Evolutionary conservation across 2,888 invertebrate genomes (phyloP).

Genomic region (Napeogenes inachia): DNA sequence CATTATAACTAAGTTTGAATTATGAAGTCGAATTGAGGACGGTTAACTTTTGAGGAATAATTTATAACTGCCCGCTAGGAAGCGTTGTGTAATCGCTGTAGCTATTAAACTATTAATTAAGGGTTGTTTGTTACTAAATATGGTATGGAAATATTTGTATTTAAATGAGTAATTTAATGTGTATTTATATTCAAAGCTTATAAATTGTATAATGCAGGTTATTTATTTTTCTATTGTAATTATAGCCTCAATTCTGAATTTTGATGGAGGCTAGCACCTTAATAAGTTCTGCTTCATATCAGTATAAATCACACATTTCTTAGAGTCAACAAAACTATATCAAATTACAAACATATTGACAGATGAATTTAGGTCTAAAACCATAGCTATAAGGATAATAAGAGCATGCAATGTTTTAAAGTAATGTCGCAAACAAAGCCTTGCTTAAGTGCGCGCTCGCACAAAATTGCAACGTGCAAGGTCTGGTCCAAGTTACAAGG

Average conservation of each 20-base stretch:
- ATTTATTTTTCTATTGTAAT: background rate
- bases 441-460: constrained; percentile 33
- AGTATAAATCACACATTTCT: constrained; percentile 17
- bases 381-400: constrained; percentile 13
- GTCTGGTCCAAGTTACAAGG: constrained; percentile 27
- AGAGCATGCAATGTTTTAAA: constrained; percentile 16
- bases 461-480: constrained; percentile 33
- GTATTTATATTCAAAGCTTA: no score
- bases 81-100: constrained; percentile 23
- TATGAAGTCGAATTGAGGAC: constrained; percentile 24
- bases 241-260: constrained; percentile 10
- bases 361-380: constrained; percentile 7
- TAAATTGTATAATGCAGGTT: background rate
- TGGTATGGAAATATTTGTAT: no score
- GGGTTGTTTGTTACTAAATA: no score
- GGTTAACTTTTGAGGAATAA: constrained; percentile 28
- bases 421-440: constrained; percentile 31
- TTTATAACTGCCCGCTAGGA: constrained; percentile 22
- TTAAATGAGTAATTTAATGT: no score
- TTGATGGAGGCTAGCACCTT: constrained; percentile 13
- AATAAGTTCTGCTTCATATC: constrained; percentile 23
- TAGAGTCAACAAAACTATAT: constrained; percentile 15
- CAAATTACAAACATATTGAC: constrained; percentile 11
- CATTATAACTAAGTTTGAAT: constrained; percentile 29
- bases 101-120: constrained; percentile 23